Evolutionary conservation across 2,113 vertebrate genomes (phyloP).

Genomic region (Marcusenius ussheri): DNA sequence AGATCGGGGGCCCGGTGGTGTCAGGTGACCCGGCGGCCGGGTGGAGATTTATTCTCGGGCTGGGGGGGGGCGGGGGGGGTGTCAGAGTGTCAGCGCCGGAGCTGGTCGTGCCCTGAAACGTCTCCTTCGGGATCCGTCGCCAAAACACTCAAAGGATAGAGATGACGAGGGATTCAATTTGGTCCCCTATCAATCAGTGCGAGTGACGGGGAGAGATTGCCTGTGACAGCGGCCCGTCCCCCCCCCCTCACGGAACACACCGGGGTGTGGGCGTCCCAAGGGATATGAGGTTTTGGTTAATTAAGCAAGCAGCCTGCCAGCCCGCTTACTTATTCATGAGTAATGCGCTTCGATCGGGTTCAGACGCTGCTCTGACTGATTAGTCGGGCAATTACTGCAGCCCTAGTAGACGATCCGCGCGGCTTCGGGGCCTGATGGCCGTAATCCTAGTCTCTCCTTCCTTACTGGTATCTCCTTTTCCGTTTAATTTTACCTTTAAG

Average conservation of each 20-base stretch:
- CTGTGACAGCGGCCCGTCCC: constrained; percentile 25
- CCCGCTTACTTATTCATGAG: constrained; percentile 69
- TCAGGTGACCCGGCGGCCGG: neutral
- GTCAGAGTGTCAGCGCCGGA: constrained; percentile 34
- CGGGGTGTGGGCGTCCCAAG: constrained; percentile 40
- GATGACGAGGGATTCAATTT: constrained; percentile 70
- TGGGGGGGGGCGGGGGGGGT: constrained; percentile 13
- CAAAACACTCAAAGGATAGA: constrained; percentile 56
- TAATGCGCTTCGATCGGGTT: constrained; percentile 50
- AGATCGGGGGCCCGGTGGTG: neutral
- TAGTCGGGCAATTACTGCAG: constrained; percentile 54
- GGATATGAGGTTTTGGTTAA: constrained; percentile 58
- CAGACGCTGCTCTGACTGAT: constrained; percentile 52
- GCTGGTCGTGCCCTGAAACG: constrained; percentile 44
- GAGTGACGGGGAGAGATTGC: constrained; percentile 14
- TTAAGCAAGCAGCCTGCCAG: constrained; percentile 57
- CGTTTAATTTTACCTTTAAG: neutral
- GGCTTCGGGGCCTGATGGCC: constrained; percentile 27
- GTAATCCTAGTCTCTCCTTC: neutral
- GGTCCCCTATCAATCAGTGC: constrained; percentile 61
- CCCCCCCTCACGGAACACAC: constrained; percentile 34
- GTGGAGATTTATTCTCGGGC: neutral
- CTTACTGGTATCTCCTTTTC: neutral
- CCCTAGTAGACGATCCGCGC: constrained; percentile 49
- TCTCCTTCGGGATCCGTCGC: constrained; percentile 41